Percentiles rank a stretch among this genome's conserved stretches.
phyloP scores from a whole-genome alignment of 1,140 invertebrate genomes.

The Cotesia typhae region DNA sequence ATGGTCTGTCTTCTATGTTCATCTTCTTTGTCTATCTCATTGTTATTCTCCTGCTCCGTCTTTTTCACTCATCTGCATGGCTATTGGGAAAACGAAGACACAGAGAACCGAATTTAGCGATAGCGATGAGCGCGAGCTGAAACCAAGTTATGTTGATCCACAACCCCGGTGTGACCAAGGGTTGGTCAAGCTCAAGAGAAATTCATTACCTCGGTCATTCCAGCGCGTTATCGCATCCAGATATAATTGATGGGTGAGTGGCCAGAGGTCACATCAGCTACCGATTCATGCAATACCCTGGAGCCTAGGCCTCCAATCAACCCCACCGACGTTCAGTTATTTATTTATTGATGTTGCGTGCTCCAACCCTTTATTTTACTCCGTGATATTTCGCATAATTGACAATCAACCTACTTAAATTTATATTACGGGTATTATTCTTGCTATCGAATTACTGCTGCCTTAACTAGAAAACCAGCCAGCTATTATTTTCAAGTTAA shows the following conservation, averaged over 20 bases:
- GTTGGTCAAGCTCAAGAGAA: slow-evolving; percentile 38
- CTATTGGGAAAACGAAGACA: slow-evolving; percentile 8
- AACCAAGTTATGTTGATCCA: neutral
- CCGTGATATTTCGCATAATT: neutral
- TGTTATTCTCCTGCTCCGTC: neutral
- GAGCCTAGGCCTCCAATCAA: neutral
- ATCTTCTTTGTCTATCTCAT: neutral
- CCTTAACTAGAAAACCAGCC: too few relatives aligned
- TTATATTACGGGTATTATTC: neutral
- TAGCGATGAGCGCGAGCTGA: neutral
- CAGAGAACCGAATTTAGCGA: neutral
- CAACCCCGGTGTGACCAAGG: slow-evolving; percentile 14
- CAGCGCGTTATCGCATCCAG: slow-evolving; percentile 49
- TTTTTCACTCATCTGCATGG: neutral
- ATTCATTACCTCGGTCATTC: slow-evolving; percentile 58
- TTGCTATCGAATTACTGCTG: neutral
- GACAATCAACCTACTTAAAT: slow-evolving; percentile 5
- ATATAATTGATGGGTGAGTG: slow-evolving; percentile 56
- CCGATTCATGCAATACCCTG: slow-evolving; percentile 28
- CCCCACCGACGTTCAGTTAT: neutral
- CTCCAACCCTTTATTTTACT: neutral
- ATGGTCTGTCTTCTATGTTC: slow-evolving; percentile 33
- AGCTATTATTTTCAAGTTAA: too few relatives aligned
- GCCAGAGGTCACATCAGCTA: slow-evolving; percentile 44
- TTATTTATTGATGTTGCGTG: slow-evolving; percentile 23